Evolutionary conservation across 2,113 vertebrate species (phyloP), one percentile per base, ranked within the genome.

Genomic region (Lepisosteus osseus): DNA sequence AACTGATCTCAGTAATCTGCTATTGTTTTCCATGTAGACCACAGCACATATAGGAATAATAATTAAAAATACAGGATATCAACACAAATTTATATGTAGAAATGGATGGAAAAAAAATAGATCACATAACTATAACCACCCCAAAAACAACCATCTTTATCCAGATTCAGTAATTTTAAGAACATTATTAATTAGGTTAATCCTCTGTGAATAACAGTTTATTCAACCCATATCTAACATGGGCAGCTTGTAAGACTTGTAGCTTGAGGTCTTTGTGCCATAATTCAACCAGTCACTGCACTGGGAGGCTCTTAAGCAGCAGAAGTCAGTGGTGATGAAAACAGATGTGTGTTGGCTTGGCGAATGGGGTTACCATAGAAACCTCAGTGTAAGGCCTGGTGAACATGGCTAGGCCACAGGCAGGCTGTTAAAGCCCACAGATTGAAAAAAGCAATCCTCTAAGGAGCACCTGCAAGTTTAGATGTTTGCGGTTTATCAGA

Each of bases 181-280:
- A 29, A 29, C 29, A 29, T 29, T 29, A 29, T 9, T 12, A 14
- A 68, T 59, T 44, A 76, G 15, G 43, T 54, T 67, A 54, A 76
- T 80, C 81, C 61, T 13, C 29, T 65, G 55, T 65, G 63, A 73
- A 75, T 68, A 70, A 70, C 72, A 61, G 75, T 63, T 75, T 57
- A 5, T 51, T 51, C 47, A 51, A 5, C 5, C 1, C 47, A 51
- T 51, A 51, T 51, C 59, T 14, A 65, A 73, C 69, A 29, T 29
- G 29, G 29, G 29, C 29, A 29, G 29, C 29, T 29, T 29, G 29
- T 64, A 54, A 44, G 66, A 61, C 73, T 43, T 11, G 42, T 74
- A 63, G 75, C 47, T 77, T 67, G 63, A 77, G 76, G 78, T 84
- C 80, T 80, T 73, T n/a, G n/a, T 72, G 72, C 65, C 72, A 74